A percentile compares a stretch with the other conserved stretches of the same genome.
Evolutionary conservation across 1,140 invertebrate species (phyloP).

Genomic region (Drosophila sproati): DNA sequence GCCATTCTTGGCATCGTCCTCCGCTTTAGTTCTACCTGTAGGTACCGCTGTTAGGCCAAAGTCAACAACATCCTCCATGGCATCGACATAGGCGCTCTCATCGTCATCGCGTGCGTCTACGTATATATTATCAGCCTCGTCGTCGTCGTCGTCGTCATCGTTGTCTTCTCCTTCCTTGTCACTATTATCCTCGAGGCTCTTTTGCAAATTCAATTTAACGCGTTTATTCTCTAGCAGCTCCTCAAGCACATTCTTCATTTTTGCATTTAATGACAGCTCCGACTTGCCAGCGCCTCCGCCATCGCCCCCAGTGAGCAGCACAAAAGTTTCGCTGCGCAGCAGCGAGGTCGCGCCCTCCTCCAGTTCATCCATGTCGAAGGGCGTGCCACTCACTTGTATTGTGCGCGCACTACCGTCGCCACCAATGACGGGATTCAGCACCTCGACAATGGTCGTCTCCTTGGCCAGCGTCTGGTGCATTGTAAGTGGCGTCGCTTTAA

Average conservation of each 20-base stretch:
- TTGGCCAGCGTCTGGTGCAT: conserved; percentile 80
- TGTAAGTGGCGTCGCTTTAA: conserved; percentile 69
- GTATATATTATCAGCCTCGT: conserved; percentile 54
- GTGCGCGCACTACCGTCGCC: conserved; percentile 77
- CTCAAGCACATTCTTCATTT: conserved; percentile 85
- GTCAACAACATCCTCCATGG: conserved; percentile 77
- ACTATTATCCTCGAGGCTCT: conserved; percentile 75
- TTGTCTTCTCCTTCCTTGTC: conserved; percentile 30
- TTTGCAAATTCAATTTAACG: conserved; percentile 84
- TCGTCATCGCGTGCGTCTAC: conserved; percentile 70
- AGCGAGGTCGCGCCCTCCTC: conserved; percentile 56
- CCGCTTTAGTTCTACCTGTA: conserved; percentile 34
- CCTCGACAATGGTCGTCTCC: conserved; percentile 83
- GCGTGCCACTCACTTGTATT: conserved; percentile 73
- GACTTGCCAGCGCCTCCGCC: conserved; percentile 41
- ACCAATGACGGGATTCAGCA: conserved; percentile 80
- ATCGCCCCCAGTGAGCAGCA: conserved; percentile 48
- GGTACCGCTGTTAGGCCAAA: conserved; percentile 47
- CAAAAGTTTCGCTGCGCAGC: conserved; percentile 80
- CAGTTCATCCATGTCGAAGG: conserved; percentile 60
- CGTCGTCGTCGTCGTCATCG: conserved; percentile 48
- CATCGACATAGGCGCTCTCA: conserved; percentile 70
- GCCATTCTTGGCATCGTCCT: conserved; percentile 67
- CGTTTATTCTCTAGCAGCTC: conserved; percentile 83
- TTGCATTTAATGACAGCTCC: conserved; percentile 84